phyloP scores from a whole-genome alignment of 2,797 vertebrate genomes.

The Pogoniulus pusillus region DNA sequence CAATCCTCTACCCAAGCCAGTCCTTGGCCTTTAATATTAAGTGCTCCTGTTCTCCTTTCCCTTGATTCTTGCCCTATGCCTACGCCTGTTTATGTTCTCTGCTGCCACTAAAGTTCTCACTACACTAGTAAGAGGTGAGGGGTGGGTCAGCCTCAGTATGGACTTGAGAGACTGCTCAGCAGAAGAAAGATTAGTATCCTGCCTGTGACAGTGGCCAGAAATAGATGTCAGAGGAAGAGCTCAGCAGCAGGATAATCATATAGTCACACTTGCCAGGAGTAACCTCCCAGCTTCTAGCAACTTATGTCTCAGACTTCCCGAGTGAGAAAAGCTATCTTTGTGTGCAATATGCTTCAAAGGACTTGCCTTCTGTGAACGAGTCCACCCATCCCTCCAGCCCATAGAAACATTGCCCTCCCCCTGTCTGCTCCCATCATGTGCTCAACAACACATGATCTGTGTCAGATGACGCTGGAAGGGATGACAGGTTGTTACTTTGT shows the following conservation, averaged over 20 bases:
- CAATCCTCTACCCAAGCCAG: not conserved
- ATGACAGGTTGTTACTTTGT: conserved; percentile 34
- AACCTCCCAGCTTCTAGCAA: conserved; percentile 19
- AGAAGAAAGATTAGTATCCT: not conserved
- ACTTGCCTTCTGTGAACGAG: conserved; percentile 42
- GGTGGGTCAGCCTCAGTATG: not conserved
- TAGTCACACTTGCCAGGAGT: conserved; percentile 10
- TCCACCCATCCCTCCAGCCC: conserved; percentile 20
- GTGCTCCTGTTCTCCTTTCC: not conserved
- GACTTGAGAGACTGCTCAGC: not conserved
- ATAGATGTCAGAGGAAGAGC: not conserved
- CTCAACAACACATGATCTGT: conserved; percentile 35
- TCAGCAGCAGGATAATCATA: conserved; percentile 20
- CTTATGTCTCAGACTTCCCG: not conserved
- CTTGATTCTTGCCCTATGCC: not conserved
- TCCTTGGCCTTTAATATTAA: not conserved
- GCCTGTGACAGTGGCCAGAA: not conserved
- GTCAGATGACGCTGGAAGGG: conserved; percentile 48
- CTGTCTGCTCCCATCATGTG: conserved; percentile 32
- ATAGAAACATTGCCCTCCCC: not conserved
- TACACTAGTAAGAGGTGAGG: not conserved
- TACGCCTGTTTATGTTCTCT: not conserved
- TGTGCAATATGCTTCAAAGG: conserved; percentile 42
- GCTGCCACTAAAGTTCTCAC: not conserved
- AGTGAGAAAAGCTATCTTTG: conserved; percentile 17